These are phyloP conservation scores for Lottia scabra DNA, from an alignment of 2,888 invertebrate species.

Conservation along the genomic window DNA sequence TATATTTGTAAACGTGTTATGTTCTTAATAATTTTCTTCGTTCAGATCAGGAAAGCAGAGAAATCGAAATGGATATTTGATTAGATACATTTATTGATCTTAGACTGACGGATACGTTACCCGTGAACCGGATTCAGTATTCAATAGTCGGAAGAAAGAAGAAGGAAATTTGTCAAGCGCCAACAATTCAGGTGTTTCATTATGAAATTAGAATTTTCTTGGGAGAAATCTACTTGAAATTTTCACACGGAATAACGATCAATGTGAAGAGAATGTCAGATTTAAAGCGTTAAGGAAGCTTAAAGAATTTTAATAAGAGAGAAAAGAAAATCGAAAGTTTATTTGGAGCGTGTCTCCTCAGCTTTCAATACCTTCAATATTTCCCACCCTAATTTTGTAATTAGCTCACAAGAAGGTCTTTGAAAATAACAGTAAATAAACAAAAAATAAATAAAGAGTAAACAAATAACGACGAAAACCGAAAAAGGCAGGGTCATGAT, in stretches of 20 bases:
- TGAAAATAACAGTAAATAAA: no score
- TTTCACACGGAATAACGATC: conserved; percentile 2
- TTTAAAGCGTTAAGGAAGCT: not conserved
- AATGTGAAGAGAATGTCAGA: not conserved
- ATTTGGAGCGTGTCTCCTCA: not conserved
- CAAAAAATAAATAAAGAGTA: no score
- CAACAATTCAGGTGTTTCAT: not conserved
- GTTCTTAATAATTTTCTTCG: not conserved
- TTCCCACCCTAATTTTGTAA: not conserved
- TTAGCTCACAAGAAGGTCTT: no score
- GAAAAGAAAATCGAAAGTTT: not conserved
- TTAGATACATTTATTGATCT: not conserved
- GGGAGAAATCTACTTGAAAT: not conserved
- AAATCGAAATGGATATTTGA: not conserved
- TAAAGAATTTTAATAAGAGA: not conserved
- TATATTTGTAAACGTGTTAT: not conserved
- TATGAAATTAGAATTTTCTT: not conserved
- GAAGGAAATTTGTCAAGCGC: not conserved
- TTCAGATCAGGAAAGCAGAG: not conserved
- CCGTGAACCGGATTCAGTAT: not conserved
- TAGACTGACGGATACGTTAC: not conserved
- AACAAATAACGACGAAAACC: no score
- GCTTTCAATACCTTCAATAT: not conserved
- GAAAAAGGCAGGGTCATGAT: no score
- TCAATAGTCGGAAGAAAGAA: not conserved